A percentile compares a stretch with the other conserved stretches of the same genome.
phyloP scores from a whole-genome alignment of 1,140 invertebrate species.

The Drosophila tristis region DNA sequence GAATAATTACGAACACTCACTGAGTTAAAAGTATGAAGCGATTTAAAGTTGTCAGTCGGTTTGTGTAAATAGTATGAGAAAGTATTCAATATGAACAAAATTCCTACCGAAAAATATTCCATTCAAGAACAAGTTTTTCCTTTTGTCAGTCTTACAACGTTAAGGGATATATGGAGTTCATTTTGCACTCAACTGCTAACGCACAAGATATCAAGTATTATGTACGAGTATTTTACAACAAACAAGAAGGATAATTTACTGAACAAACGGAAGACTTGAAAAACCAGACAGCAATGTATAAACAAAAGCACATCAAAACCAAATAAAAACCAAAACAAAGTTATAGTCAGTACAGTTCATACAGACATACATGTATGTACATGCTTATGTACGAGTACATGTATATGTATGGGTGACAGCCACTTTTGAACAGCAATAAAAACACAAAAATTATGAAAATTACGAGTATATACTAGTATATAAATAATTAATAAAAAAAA shows the following conservation, averaged over 20 bases:
- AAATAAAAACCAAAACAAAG: slow-evolving; percentile 1
- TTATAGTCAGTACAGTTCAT: slow-evolving; percentile 50
- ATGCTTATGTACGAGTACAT: slow-evolving; percentile 2
- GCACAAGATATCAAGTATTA: slow-evolving; percentile 74
- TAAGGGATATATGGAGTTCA: slow-evolving; percentile 36
- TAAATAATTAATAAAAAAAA: slow-evolving; percentile 18
- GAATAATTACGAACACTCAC: slow-evolving; percentile 12
- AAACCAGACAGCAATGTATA: slow-evolving; percentile 64
- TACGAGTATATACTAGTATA: slow-evolving; percentile 14
- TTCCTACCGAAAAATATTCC: slow-evolving; percentile 73
- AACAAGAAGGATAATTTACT: slow-evolving; percentile 49
- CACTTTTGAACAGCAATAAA: slow-evolving; percentile 59
- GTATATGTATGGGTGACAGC: slow-evolving; percentile 40
- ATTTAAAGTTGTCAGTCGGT: slow-evolving; percentile 29
- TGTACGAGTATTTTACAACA: slow-evolving; percentile 56
- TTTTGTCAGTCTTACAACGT: slow-evolving; percentile 43
- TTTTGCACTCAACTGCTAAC: slow-evolving; percentile 59
- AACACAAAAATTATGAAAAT: slow-evolving; percentile 15
- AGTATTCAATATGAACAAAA: slow-evolving; percentile 71
- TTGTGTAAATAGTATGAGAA: slow-evolving; percentile 72
- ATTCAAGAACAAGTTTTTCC: slow-evolving; percentile 28
- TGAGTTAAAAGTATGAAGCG: slow-evolving; percentile 3
- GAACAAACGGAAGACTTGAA: slow-evolving; percentile 74
- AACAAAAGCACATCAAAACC: slow-evolving; percentile 33
- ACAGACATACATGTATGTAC: slow-evolving; percentile 26